phyloP scores from a whole-genome alignment of 2,113 vertebrate genomes.

The Orthonyx spaldingii region DNA sequence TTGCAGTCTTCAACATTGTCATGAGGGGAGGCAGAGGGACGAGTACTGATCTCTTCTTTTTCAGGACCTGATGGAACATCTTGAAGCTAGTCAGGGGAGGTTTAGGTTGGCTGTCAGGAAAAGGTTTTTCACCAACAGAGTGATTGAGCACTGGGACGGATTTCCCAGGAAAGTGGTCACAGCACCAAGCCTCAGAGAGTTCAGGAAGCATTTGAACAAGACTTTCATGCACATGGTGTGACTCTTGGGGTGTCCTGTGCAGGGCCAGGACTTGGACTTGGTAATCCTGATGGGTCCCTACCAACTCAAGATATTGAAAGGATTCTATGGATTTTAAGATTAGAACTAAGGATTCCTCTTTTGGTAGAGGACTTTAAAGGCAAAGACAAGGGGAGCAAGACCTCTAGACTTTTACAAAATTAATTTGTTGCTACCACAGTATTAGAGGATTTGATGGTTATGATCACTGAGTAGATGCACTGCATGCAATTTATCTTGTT shows the following conservation, averaged over 20 bases:
- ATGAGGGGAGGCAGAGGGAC: not conserved
- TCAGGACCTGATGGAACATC: not conserved
- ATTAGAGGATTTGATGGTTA: not conserved
- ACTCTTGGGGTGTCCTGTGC: not conserved
- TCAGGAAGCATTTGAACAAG: not conserved
- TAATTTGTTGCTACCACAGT: accelerated
- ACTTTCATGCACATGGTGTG: too few species aligned
- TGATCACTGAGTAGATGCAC: not conserved
- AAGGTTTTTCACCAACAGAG: not conserved
- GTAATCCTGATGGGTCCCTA: not conserved
- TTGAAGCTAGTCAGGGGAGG: not conserved
- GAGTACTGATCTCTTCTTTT: not conserved
- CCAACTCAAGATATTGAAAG: not conserved
- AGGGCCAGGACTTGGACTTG: not conserved
- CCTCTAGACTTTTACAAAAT: not conserved
- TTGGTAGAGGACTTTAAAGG: not conserved
- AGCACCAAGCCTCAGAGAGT: not conserved
- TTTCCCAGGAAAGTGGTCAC: not conserved
- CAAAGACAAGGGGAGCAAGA: not conserved
- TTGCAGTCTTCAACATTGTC: not conserved
- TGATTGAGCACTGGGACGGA: not conserved
- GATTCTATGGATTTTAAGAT: not conserved
- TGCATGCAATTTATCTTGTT: not conserved
- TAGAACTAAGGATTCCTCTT: not conserved
- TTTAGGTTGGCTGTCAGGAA: not conserved